Base-by-base conservation (phyloP, 1,140 invertebrate genomes). In the Trachymyrmex septentrionalis region DNA sequence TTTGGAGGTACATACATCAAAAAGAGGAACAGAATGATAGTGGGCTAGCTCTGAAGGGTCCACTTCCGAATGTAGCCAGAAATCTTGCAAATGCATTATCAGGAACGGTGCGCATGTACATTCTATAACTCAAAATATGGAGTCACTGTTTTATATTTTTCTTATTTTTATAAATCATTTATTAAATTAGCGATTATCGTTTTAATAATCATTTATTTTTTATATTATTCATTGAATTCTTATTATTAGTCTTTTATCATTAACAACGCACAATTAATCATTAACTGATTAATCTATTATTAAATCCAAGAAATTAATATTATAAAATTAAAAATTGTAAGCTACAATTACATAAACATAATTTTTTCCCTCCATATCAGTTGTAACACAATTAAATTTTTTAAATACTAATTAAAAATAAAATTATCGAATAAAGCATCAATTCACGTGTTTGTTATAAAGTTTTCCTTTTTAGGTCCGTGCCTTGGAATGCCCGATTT, bases 401-500 rank as follows among this genome's bases (percentile, higher is more conserved):
- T 24, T 61, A 64, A 48, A 30, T 4, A 48, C 24, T 7, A 44
- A 14, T 76, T 24, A 14, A 27, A 27, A 59, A 59, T 44, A 55
- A 19, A 27, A 57, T 34, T 38, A 57, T 21, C 9, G n/a, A 50
- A 2, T n/a, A 2, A 27, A 44, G 14, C 7, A 14, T 72, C 1
- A 55, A 34, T 4, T n/a, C n/a, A n/a, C n/a, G 21, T 14, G 34
- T 48, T 61, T 61, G 16, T 69, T 27, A 38, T 7, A 61, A 77
- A 19, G 12, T 48, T 63, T 34, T 53, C 9, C 69, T 53, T 44
- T 59, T 34, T 61, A 91, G 90, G 67, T 96, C 94, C 86, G 96
- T 63, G 95, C 96, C 61, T 93, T 97, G 53, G 97, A 97, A 92
- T 97, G 97, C 90, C 97, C 97, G 7, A 92, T 95, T 59, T 95